phyloP scores from a whole-genome alignment of 2,797 vertebrate species.

The Coendou prehensilis region DNA sequence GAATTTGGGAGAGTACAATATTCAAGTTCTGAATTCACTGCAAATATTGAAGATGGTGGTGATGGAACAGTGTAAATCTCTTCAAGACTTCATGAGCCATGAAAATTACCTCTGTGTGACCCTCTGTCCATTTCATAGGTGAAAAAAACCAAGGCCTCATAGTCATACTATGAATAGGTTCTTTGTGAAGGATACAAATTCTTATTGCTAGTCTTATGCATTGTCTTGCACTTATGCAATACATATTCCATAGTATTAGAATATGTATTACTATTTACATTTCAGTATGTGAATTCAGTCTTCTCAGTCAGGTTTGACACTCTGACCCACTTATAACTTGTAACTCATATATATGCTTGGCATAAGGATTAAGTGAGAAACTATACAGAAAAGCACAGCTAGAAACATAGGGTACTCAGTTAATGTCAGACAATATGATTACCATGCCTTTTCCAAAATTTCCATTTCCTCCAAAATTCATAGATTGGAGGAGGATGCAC shows the following conservation, averaged over 20 bases:
- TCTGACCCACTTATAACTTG: conserved; percentile 18
- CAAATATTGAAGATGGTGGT: background rate
- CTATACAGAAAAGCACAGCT: background rate
- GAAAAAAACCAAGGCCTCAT: background rate
- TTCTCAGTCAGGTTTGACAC: background rate
- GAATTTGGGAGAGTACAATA: background rate
- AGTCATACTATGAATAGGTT: background rate
- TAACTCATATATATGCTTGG: background rate
- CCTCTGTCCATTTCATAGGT: background rate
- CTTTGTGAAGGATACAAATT: background rate
- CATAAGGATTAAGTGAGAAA: conserved; percentile 44
- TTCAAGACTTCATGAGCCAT: background rate
- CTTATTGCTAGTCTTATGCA: background rate
- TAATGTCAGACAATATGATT: background rate
- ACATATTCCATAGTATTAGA: background rate
- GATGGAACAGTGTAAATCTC: background rate
- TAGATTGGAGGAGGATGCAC: background rate
- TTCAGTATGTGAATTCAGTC: background rate
- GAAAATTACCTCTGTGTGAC: background rate
- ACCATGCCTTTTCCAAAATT: background rate
- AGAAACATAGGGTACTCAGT: background rate
- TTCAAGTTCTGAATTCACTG: background rate
- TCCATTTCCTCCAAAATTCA: conserved; percentile 44
- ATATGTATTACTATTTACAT: background rate
- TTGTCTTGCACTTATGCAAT: background rate